A percentile compares a stretch with the other conserved stretches of the same genome.
Evolutionary conservation across 2,113 vertebrate species (phyloP).

Genomic region (Chelonoidis abingdonii): DNA sequence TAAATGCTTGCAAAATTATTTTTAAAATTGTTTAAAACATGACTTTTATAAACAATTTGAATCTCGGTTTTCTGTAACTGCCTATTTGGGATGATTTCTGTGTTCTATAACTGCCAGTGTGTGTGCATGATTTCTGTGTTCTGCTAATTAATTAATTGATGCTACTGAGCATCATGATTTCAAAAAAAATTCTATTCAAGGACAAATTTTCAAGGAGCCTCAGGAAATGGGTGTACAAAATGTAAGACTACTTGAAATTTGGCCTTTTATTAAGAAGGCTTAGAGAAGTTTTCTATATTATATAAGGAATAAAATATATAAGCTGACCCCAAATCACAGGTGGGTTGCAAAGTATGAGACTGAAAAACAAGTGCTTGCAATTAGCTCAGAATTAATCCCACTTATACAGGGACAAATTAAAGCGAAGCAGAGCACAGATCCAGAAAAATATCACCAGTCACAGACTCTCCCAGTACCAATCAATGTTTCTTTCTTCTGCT

Average conservation of each 20-base stretch:
- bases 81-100: background rate
- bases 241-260: background rate
- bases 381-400: too few relatives aligned
- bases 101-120: background rate
- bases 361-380: too few relatives aligned
- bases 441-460: too few relatives aligned
- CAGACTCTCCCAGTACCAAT: too few relatives aligned
- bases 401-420: too few relatives aligned
- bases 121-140: background rate
- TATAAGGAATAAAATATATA: background rate
- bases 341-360: too few relatives aligned
- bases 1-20: background rate
- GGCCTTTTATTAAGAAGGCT: background rate
- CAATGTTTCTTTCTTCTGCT: too few relatives aligned
- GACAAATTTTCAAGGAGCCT: background rate
- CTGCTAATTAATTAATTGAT: background rate
- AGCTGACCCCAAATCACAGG: too few relatives aligned
- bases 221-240: background rate
- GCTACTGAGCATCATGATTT: background rate
- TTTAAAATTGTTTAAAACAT: background rate
- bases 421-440: too few relatives aligned
- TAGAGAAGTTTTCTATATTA: background rate
- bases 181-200: background rate
- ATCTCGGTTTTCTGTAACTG: background rate
- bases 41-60: background rate